Evolutionary conservation across 2,113 vertebrate species (phyloP).

Genomic region (Petrocephalus microphthalmus): DNA sequence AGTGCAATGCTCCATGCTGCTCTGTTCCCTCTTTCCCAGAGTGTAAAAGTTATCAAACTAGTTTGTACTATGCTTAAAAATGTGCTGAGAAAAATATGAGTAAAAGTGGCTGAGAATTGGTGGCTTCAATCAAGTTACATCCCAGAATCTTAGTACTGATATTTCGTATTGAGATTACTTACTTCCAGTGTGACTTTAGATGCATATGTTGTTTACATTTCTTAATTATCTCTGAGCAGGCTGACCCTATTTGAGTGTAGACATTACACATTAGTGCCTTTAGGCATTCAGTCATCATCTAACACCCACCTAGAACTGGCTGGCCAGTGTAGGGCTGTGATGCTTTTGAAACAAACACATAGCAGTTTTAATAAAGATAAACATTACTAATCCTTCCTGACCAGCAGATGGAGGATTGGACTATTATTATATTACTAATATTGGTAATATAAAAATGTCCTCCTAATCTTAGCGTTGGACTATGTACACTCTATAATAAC

Average conservation of each 20-base stretch:
- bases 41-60: background rate
- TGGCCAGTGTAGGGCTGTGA: background rate
- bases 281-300: background rate
- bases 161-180: background rate
- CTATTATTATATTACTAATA: background rate
- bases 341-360: background rate
- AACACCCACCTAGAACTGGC: background rate
- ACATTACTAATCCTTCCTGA: background rate
- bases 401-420: background rate
- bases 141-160: background rate
- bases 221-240: background rate
- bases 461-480: background rate
- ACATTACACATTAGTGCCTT: background rate
- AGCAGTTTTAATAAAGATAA: background rate
- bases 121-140: background rate
- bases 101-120: background rate
- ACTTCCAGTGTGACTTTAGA: background rate
- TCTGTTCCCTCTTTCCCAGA: background rate
- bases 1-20: background rate
- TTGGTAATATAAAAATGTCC: background rate
- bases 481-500: background rate
- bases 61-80: background rate
- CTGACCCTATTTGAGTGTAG: background rate
- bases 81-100: background rate
- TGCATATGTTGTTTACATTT: background rate